Conservation (phyloP, 1,140 invertebrate species). For the Tribolium madens region DNA sequence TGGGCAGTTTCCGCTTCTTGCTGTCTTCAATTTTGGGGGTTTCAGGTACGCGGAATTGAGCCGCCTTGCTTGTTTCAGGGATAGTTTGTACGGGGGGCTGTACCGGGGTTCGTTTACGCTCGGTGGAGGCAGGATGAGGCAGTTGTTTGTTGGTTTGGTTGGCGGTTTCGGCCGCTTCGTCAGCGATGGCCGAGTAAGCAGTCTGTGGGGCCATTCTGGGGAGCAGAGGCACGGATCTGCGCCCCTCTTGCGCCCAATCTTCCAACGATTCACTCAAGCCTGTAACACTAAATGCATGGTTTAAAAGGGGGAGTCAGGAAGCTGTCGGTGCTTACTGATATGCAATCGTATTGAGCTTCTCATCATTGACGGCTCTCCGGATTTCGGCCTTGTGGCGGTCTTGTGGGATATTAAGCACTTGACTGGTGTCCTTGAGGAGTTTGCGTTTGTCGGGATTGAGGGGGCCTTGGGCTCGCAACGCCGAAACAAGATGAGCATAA, state of each 20-base stretch:
- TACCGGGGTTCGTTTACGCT: slow-evolving; percentile 57
- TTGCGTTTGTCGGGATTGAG: slow-evolving; percentile 87
- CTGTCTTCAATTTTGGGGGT: slow-evolving; percentile 58
- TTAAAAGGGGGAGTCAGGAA: neutral
- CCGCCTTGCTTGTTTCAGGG: slow-evolving; percentile 43
- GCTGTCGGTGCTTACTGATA: slow-evolving; percentile 76
- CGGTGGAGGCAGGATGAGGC: slow-evolving; percentile 62
- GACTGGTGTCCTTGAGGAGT: slow-evolving; percentile 84
- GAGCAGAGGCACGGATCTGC: slow-evolving; percentile 83
- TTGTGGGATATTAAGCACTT: slow-evolving; percentile 85
- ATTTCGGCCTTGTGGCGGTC: slow-evolving; percentile 93
- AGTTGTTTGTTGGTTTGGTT: slow-evolving; percentile 68
- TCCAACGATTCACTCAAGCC: slow-evolving; percentile 80
- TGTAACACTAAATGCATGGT: slow-evolving; percentile 73
- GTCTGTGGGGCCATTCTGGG: slow-evolving; percentile 85
- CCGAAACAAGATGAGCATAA: slow-evolving; percentile 88
- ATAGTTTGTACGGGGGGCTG: slow-evolving; percentile 36
- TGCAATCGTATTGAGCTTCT: slow-evolving; percentile 87
- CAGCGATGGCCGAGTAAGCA: slow-evolving; percentile 86
- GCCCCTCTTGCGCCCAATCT: slow-evolving; percentile 89
- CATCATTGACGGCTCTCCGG: slow-evolving; percentile 90
- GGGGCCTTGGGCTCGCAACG: slow-evolving; percentile 90
- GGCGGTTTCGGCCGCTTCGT: slow-evolving; percentile 71
- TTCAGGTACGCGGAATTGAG: slow-evolving; percentile 52
- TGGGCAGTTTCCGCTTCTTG: slow-evolving; percentile 62